Evolutionary conservation across 2,797 vertebrate genomes (phyloP).

Genomic region (Neostethus bicornis): DNA sequence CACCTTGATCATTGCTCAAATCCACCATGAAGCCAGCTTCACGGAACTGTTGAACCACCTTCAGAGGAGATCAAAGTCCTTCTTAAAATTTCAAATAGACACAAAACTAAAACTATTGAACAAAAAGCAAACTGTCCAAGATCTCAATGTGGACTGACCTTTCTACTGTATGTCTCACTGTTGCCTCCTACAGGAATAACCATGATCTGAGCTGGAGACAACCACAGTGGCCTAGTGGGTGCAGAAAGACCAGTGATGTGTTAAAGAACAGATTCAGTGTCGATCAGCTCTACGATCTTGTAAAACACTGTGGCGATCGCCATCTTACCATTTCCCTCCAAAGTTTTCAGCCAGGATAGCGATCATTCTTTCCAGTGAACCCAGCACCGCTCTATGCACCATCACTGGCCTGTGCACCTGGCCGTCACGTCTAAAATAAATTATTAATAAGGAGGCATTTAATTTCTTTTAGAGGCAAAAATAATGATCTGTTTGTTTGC

Average conservation of each 20-base stretch:
- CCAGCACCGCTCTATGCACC: conserved; percentile 91
- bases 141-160: conserved; percentile 76
- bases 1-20: conserved; percentile 74
- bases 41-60: conserved; percentile 82
- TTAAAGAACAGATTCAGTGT: not conserved
- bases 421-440: conserved; percentile 70
- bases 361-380: conserved; percentile 91
- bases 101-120: not conserved
- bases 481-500: not conserved
- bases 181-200: conserved; percentile 85
- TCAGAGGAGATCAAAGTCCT: conserved; percentile 35
- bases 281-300: not conserved
- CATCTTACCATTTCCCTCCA: conserved; percentile 87
- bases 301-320: not conserved
- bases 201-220: conserved; percentile 88
- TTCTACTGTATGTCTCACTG: conserved; percentile 80
- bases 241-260: not conserved
- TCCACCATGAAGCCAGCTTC: conserved; percentile 83
- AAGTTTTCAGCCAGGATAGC: conserved; percentile 91
- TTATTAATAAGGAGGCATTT: not conserved
- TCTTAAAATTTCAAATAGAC: conserved; percentile 18
- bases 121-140: conserved; percentile 14
- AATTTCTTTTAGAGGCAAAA: not conserved
- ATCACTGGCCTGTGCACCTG: conserved; percentile 82
- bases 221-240: conserved; percentile 87